phyloP scores from a whole-genome alignment of 2,113 vertebrate species.

The Callaeas wilsoni region DNA sequence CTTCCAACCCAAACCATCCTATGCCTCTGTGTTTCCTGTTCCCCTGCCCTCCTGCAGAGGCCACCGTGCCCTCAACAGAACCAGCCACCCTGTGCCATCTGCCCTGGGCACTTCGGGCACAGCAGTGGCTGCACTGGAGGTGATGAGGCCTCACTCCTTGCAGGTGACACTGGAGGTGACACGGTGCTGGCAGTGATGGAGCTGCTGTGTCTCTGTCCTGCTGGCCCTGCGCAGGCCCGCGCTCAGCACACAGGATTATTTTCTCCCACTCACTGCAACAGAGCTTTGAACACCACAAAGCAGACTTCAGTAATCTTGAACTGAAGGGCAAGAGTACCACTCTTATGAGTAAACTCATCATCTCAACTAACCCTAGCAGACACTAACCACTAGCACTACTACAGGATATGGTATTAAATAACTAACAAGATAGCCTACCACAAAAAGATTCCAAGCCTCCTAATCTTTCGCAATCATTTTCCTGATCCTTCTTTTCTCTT shows the following conservation, averaged over 20 bases:
- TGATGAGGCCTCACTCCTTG: not conserved
- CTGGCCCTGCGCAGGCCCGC: not conserved
- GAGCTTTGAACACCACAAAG: not conserved
- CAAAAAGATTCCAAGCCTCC: not conserved
- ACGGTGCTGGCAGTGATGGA: not conserved
- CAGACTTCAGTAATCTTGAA: not conserved
- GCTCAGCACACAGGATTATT: not conserved
- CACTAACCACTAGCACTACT: not conserved
- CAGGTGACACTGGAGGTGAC: not conserved
- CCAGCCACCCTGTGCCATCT: not conserved
- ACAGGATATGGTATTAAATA: not conserved
- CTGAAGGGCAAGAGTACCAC: not conserved
- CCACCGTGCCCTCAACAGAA: accelerated
- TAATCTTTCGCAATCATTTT: not conserved
- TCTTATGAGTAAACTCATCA: not conserved
- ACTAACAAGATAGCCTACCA: not conserved
- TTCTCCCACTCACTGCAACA: not conserved
- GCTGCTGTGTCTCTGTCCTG: not conserved
- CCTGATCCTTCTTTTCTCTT: not conserved
- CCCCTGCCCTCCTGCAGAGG: too few relatives aligned
- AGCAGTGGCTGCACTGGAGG: not conserved
- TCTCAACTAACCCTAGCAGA: not conserved
- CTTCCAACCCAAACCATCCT: not conserved
- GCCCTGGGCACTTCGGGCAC: accelerated
- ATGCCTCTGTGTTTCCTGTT: too few relatives aligned